phyloP scores from a whole-genome alignment of 1,140 invertebrate species.

The Sarcophaga bullata region DNA sequence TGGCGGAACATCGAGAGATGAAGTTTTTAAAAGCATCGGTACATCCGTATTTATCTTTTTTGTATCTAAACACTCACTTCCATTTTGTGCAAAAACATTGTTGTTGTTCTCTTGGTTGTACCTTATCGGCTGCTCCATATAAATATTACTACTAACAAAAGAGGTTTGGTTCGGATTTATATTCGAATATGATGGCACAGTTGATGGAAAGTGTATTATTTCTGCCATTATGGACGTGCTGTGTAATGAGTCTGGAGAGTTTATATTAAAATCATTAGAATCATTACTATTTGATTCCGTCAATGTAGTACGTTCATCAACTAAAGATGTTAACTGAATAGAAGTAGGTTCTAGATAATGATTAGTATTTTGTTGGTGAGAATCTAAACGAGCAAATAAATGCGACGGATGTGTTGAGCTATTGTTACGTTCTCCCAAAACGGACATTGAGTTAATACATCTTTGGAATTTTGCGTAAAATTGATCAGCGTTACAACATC shows the following conservation, averaged over 20 bases:
- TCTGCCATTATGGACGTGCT: slow-evolving; percentile 68
- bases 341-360: slow-evolving; percentile 60
- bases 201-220: slow-evolving; percentile 64
- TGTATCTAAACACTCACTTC: slow-evolving; percentile 64
- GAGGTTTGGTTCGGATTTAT: neutral
- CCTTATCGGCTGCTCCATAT: slow-evolving; percentile 56
- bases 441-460: slow-evolving; percentile 74
- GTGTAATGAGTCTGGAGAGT: slow-evolving; percentile 68
- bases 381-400: slow-evolving; percentile 50
- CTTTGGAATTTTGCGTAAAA: slow-evolving; percentile 92
- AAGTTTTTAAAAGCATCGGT: slow-evolving; percentile 63
- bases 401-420: slow-evolving; percentile 51
- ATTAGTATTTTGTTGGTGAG: slow-evolving; percentile 52
- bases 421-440: slow-evolving; percentile 43
- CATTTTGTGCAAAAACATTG: slow-evolving; percentile 61
- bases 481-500: slow-evolving; percentile 86
- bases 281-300: slow-evolving; percentile 52
- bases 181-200: slow-evolving; percentile 40
- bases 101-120: slow-evolving; percentile 67
- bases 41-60: neutral
- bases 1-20: slow-evolving; percentile 65
- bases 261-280: slow-evolving; percentile 55
- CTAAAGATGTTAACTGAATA: neutral
- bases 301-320: slow-evolving; percentile 57
- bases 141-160: slow-evolving; percentile 50